phyloP scores from a whole-genome alignment of 2,888 invertebrate genomes.

The Idaea aversata region DNA sequence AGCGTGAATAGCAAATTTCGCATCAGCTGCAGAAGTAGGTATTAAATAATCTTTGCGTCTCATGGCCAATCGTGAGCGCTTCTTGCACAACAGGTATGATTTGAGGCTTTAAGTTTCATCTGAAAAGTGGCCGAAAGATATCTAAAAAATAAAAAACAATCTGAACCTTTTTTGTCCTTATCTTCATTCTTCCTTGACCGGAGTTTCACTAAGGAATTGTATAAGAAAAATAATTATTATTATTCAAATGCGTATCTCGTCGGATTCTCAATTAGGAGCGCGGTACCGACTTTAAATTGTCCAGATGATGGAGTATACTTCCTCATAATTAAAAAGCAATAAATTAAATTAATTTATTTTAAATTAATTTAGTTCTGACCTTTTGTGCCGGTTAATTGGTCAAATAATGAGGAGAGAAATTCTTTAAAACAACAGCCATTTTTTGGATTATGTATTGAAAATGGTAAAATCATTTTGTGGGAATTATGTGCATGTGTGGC shows the following conservation, averaged over 20 bases:
- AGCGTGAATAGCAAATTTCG: not conserved
- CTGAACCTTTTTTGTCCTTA: not conserved
- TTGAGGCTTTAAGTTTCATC: no score
- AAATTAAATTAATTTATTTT: constrained; percentile 4
- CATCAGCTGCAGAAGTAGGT: no score
- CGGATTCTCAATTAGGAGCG: constrained; percentile 13
- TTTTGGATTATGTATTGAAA: not conserved
- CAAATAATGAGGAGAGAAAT: not conserved
- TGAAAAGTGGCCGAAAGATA: no score
- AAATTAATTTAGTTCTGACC: not conserved
- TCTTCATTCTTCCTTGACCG: not conserved
- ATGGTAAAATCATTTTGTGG: not conserved
- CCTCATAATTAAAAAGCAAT: constrained; percentile 2
- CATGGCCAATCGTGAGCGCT: no score
- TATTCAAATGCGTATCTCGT: constrained; percentile 10
- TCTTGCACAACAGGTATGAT: no score
- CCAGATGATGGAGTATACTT: constrained; percentile 10
- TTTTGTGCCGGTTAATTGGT: not conserved
- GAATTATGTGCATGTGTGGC: not conserved
- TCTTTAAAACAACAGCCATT: not conserved
- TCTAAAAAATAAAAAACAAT: not conserved
- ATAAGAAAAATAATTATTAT: constrained; percentile 7
- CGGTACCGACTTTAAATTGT: constrained; percentile 4
- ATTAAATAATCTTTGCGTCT: no score
- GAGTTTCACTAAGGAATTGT: not conserved